A percentile compares a stretch with the other conserved stretches of the same genome.
Conservation (phyloP, 2,888 invertebrate species). For the Acholoe squamosa region DNA sequence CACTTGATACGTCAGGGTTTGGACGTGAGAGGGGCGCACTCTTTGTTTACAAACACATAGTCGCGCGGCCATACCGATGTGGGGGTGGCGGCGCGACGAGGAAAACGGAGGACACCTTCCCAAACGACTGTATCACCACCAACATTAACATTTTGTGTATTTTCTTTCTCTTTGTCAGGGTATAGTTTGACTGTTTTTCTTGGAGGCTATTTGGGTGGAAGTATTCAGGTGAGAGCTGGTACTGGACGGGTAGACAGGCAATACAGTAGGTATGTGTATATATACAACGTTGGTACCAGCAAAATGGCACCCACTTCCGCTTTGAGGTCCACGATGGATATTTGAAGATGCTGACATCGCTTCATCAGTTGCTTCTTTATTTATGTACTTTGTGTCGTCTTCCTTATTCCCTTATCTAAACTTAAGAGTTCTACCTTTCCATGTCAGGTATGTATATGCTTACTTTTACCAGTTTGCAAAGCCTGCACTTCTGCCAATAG, state of each 20-base stretch:
- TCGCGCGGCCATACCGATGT: constrained; percentile 23
- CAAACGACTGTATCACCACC: constrained; percentile 30
- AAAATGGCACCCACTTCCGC: not conserved
- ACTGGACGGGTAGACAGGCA: not conserved
- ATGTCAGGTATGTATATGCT: too few species aligned
- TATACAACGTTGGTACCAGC: not conserved
- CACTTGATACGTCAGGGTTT: constrained; percentile 18
- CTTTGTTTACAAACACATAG: constrained; percentile 26
- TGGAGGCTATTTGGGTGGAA: not conserved
- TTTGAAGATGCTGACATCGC: too few species aligned
- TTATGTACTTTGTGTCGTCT: too few species aligned
- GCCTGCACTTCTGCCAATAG: too few species aligned
- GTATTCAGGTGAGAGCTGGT: constrained; percentile 10
- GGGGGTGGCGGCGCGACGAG: not conserved
- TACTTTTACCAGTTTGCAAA: too few species aligned
- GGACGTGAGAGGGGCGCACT: constrained; percentile 9
- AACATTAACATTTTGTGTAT: constrained; percentile 35
- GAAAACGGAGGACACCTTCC: not conserved
- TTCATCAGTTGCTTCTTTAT: too few species aligned
- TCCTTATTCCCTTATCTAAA: too few species aligned
- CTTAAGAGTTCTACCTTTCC: too few species aligned
- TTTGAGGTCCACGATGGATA: not conserved
- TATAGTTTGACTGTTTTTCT: constrained; percentile 34
- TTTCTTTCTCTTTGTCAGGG: constrained; percentile 49
- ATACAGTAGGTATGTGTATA: not conserved